A percentile compares a stretch with the other conserved stretches of the same genome.
Evolutionary conservation across 2,888 invertebrate species (phyloP).

Genomic region (Chironomus riparius): DNA sequence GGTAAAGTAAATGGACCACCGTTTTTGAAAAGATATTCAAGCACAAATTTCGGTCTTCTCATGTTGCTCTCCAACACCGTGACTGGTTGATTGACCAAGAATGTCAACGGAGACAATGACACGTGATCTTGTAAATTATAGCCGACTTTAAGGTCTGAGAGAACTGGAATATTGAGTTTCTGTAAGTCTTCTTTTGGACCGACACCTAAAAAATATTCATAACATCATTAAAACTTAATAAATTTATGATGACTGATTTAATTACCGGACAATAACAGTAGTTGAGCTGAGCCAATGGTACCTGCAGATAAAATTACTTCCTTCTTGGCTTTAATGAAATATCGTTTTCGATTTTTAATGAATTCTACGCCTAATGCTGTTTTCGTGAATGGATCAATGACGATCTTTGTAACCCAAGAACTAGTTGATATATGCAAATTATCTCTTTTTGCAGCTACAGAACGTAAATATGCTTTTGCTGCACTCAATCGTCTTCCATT

Average conservation of each 20-base stretch:
- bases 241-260: neutral
- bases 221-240: too few relatives aligned
- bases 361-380: conserved; percentile 61
- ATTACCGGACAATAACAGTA: conserved; percentile 62
- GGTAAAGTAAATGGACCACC: conserved; percentile 66
- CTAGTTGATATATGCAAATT: conserved; percentile 64
- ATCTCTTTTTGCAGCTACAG: conserved; percentile 49
- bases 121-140: conserved; percentile 75
- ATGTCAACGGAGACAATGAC: conserved; percentile 61
- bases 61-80: conserved; percentile 54
- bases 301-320: conserved; percentile 76
- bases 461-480: conserved; percentile 67
- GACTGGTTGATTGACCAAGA: conserved; percentile 59
- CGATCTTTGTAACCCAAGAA: conserved; percentile 57
- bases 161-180: conserved; percentile 50
- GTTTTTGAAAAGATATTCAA: conserved; percentile 51
- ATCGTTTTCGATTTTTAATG: conserved; percentile 49
- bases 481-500: conserved; percentile 69
- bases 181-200: conserved; percentile 57
- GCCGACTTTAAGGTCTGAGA: conserved; percentile 66
- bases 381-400: conserved; percentile 54
- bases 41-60: conserved; percentile 37
- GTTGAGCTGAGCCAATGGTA: conserved; percentile 72
- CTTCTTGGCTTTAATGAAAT: conserved; percentile 50
- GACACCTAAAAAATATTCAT: conserved; percentile 46